Percentiles rank a stretch among this genome's conserved stretches.
Evolutionary conservation across 2,113 vertebrate genomes (phyloP).

Genomic region (Periophthalmus modestus): DNA sequence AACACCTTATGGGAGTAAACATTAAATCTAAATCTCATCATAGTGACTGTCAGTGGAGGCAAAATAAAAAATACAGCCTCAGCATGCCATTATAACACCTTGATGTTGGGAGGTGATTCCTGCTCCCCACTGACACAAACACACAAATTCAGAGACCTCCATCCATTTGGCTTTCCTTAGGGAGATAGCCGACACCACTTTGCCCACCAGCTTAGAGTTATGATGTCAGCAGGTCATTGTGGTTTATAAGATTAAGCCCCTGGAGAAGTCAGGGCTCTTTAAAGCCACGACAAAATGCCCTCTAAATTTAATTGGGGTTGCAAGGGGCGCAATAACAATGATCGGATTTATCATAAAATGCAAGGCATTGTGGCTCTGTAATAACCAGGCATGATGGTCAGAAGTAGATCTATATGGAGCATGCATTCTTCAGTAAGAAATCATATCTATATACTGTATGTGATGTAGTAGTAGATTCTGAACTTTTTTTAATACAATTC

Average conservation of each 20-base stretch:
- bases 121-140: conserved; percentile 16
- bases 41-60: neutral
- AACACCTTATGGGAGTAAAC: conserved; percentile 11
- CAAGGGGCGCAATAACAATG: conserved; percentile 68
- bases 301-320: conserved; percentile 78
- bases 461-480: neutral
- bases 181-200: conserved; percentile 41
- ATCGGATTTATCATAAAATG: conserved; percentile 63
- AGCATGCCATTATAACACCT: conserved; percentile 26
- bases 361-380: conserved; percentile 47
- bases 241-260: conserved; percentile 72
- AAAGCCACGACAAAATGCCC: conserved; percentile 67
- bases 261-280: conserved; percentile 62
- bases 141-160: conserved; percentile 34
- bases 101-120: conserved; percentile 14
- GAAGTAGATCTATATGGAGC: conserved; percentile 24
- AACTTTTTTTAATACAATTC: too few relatives aligned
- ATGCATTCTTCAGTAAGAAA: neutral
- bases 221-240: conserved; percentile 68
- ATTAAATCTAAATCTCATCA: conserved; percentile 26
- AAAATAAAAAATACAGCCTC: conserved; percentile 28
- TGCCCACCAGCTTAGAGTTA: conserved; percentile 63
- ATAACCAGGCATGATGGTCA: conserved; percentile 41
- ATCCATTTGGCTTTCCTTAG: conserved; percentile 35
- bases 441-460: conserved; percentile 10